Conservation (phyloP, 2,888 invertebrate species). For the Heliothis peltigera region DNA sequence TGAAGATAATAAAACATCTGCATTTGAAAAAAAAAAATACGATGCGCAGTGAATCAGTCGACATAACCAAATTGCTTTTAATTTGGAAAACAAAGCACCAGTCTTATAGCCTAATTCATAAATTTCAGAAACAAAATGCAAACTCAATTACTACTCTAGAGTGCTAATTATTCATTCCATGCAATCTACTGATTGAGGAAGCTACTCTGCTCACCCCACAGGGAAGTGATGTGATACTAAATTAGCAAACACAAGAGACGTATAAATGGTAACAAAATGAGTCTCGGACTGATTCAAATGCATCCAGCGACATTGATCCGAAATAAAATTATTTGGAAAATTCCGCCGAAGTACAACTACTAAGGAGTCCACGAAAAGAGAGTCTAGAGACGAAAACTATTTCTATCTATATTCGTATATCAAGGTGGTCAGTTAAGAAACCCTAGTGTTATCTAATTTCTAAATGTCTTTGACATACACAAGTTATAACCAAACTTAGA, state of each 20-base stretch:
- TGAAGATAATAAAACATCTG: too few species aligned
- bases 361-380: not conserved
- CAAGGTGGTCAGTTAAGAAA: too few species aligned
- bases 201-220: conserved; percentile 24
- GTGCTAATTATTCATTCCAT: conserved; percentile 10
- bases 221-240: conserved; percentile 25
- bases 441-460: too few species aligned
- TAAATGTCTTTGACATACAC: too few species aligned
- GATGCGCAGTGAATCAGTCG: too few species aligned
- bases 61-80: too few species aligned
- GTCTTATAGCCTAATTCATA: too few species aligned
- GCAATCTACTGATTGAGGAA: conserved; percentile 14
- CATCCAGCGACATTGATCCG: conserved; percentile 57
- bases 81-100: too few species aligned
- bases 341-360: conserved; percentile 3
- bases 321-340: conserved; percentile 55
- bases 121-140: not conserved
- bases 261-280: conserved; percentile 52
- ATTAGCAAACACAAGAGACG: conserved; percentile 47
- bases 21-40: too few species aligned
- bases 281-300: conserved; percentile 65
- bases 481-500: too few species aligned
- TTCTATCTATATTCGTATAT: too few species aligned
- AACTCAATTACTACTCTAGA: not conserved
- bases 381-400: too few species aligned